Conservation (phyloP, 2,888 invertebrate species). For the Polietes domitor region DNA sequence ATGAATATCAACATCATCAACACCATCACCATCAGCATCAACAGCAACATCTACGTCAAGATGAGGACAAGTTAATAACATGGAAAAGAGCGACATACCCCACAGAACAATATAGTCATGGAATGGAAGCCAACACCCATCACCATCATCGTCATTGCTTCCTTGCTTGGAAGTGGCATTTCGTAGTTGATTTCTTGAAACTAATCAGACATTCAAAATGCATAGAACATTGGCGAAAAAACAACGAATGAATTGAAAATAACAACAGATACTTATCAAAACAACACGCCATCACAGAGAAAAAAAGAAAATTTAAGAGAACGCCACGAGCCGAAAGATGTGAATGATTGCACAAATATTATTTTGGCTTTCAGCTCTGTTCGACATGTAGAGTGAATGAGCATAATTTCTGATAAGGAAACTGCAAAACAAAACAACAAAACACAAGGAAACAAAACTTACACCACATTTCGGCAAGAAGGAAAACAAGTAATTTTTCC, state of each 20-base stretch:
- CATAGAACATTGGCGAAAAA: conserved; percentile 67
- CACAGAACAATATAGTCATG: neutral
- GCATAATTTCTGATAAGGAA: neutral
- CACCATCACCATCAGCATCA: neutral
- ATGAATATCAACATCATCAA: conserved; percentile 11
- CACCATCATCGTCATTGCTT: too few species aligned
- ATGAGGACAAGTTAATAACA: conserved; percentile 54
- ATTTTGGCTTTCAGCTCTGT: conserved; percentile 13
- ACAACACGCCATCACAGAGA: conserved; percentile 12
- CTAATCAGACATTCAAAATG: conserved; percentile 69
- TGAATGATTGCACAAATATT: conserved; percentile 25
- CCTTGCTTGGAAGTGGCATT: neutral
- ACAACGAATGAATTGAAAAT: conserved; percentile 26
- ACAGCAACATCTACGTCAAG: neutral
- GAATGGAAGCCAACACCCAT: conserved; percentile 16
- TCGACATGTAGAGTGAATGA: neutral
- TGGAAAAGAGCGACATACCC: conserved; percentile 37
- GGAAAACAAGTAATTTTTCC: neutral
- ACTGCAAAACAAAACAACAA: neutral
- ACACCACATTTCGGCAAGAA: neutral
- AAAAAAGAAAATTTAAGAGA: neutral
- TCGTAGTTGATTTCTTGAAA: conserved; percentile 33
- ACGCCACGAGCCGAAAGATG: neutral
- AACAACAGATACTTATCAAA: conserved; percentile 26
- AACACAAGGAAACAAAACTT: neutral